These are phyloP conservation scores for Triops cancriformis DNA, from an alignment of 1,140 invertebrate genomes.

Conservation along the genomic window DNA sequence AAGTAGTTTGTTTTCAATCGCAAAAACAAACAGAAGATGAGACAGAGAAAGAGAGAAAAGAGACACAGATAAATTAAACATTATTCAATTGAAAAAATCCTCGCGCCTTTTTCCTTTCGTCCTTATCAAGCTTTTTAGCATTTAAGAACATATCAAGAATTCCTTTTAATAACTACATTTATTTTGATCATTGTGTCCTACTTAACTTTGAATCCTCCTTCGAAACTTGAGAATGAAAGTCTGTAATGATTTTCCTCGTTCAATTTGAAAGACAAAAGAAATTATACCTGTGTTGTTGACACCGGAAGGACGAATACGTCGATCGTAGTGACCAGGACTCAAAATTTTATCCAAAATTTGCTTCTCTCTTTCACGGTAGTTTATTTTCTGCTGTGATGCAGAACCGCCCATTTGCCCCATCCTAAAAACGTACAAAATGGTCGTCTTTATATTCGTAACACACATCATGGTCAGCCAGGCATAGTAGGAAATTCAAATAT, in stretches of 20 bases:
- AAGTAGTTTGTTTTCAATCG: constrained; percentile 17
- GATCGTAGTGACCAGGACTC: constrained; percentile 80
- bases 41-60: constrained; percentile 26
- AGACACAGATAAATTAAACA: constrained; percentile 23
- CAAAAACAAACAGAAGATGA: not conserved
- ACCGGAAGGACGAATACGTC: constrained; percentile 80
- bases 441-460: too few relatives aligned
- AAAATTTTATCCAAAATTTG: constrained; percentile 86
- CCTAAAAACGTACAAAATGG: not conserved
- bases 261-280: not conserved
- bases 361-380: constrained; percentile 88
- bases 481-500: too few relatives aligned
- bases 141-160: not conserved
- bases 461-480: too few relatives aligned
- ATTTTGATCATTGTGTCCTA: too few relatives aligned
- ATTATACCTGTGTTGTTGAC: constrained; percentile 83
- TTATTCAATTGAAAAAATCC: too few relatives aligned
- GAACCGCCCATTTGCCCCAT: constrained; percentile 17
- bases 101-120: too few relatives aligned
- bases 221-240: not conserved
- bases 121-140: too few relatives aligned
- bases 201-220: too few relatives aligned
- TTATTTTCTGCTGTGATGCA: constrained; percentile 37
- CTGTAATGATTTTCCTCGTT: not conserved
- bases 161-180: too few relatives aligned